Evolutionary conservation across 2,113 vertebrate species (phyloP).

Genomic region (Rhombomys opimus): DNA sequence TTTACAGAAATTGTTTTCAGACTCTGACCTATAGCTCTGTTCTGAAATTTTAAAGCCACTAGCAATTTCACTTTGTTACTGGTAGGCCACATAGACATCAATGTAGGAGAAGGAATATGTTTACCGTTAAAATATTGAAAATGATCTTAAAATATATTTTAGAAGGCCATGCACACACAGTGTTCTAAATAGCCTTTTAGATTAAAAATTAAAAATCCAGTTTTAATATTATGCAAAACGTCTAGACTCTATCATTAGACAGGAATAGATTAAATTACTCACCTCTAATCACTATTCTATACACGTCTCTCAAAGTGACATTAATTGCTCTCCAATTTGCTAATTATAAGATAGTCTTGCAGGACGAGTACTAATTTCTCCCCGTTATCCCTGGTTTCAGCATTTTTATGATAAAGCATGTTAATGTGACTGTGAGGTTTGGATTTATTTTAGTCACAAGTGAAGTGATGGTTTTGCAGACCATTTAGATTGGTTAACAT

Average conservation of each 20-base stretch:
- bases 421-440: neutral
- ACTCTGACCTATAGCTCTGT: constrained; percentile 39
- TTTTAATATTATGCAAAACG: constrained; percentile 60
- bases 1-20: constrained; percentile 54
- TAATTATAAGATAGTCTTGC: constrained; percentile 51
- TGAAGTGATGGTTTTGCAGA: constrained; percentile 38
- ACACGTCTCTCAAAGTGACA: constrained; percentile 60
- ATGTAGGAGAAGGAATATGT: neutral
- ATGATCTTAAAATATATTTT: constrained; percentile 52
- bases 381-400: neutral
- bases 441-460: constrained; percentile 6
- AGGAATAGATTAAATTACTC: constrained; percentile 44
- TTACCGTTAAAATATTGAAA: constrained; percentile 39
- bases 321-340: constrained; percentile 59
- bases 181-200: constrained; percentile 51
- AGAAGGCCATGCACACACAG: constrained; percentile 26
- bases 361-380: constrained; percentile 11
- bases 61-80: constrained; percentile 46
- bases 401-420: constrained; percentile 39
- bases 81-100: neutral
- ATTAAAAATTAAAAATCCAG: constrained; percentile 54
- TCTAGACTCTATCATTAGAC: constrained; percentile 46
- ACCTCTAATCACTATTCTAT: constrained; percentile 65
- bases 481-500: constrained; percentile 4
- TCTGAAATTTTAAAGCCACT: neutral